Conservation (phyloP, 1,140 invertebrate genomes). For the Bursaphelenchus mucronatus region DNA sequence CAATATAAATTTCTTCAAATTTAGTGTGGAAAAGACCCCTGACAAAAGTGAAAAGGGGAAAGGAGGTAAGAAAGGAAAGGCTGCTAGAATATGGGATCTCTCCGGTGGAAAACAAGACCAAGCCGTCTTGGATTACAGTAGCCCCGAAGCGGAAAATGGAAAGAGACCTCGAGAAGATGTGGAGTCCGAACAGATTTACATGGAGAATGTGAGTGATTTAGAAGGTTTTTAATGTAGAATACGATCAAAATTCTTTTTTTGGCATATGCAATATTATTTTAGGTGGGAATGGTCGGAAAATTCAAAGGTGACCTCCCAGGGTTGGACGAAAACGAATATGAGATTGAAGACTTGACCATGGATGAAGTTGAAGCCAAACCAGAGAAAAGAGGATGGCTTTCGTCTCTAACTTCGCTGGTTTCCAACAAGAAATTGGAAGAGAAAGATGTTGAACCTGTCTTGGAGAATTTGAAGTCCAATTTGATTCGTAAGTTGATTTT, state of each 20-base stretch:
- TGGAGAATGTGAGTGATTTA: slow-evolving; percentile 39
- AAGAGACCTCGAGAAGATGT: slow-evolving; percentile 2
- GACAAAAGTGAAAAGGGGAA: slow-evolving; percentile 64
- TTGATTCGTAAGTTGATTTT: slow-evolving; percentile 69
- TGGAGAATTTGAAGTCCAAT: slow-evolving; percentile 93
- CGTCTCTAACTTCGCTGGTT: slow-evolving; percentile 56
- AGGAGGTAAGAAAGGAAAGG: slow-evolving; percentile 70
- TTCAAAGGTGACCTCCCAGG: slow-evolving; percentile 48
- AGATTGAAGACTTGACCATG: slow-evolving; percentile 38
- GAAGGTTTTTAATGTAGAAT: not conserved
- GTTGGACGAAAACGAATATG: slow-evolving; percentile 36
- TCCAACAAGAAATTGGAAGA: slow-evolving; percentile 62
- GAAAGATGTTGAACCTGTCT: slow-evolving; percentile 72
- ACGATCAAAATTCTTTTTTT: not conserved
- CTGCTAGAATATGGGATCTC: slow-evolving; percentile 81
- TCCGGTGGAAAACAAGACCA: slow-evolving; percentile 75
- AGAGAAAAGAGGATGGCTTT: slow-evolving; percentile 30
- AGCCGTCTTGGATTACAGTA: slow-evolving; percentile 75
- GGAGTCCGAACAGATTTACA: slow-evolving; percentile 30
- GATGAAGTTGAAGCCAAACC: slow-evolving; percentile 26
- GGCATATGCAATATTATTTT: slow-evolving; percentile 7
- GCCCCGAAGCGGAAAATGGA: slow-evolving; percentile 14
- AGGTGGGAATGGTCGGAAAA: slow-evolving; percentile 50
- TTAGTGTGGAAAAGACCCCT: not conserved
- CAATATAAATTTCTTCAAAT: not conserved